Conservation (phyloP, 2,797 vertebrate species). For the Arrhamphus sclerolepis region DNA sequence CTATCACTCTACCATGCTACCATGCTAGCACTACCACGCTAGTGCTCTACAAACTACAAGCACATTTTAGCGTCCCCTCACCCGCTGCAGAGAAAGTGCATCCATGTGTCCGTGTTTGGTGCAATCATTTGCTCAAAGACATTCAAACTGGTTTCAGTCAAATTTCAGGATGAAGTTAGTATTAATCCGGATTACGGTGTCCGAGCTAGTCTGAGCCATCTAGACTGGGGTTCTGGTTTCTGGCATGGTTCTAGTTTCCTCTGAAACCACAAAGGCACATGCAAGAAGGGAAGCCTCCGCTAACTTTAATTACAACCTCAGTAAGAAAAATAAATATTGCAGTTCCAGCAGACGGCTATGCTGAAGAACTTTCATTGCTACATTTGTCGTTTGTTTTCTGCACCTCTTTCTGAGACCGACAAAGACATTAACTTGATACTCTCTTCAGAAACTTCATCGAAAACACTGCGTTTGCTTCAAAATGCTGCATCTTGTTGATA, state of each 20-base stretch:
- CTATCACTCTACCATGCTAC: too few relatives aligned
- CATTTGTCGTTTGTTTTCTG: slow-evolving; percentile 56
- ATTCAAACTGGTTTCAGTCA: slow-evolving; percentile 47
- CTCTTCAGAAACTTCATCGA: slow-evolving; percentile 23
- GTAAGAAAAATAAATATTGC: slow-evolving; percentile 44
- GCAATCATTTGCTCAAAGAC: slow-evolving; percentile 52
- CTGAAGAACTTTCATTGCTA: slow-evolving; percentile 66
- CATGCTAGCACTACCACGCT: too few relatives aligned
- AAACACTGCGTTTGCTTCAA: slow-evolving; percentile 25
- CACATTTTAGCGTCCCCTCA: slow-evolving; percentile 6
- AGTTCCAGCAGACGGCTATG: slow-evolving; percentile 19
- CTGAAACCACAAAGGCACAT: slow-evolving; percentile 73
- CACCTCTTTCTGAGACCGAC: slow-evolving; percentile 28
- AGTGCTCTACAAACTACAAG: slow-evolving; percentile 2
- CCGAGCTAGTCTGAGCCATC: too few relatives aligned
- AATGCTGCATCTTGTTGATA: slow-evolving; percentile 9
- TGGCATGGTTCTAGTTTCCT: neutral
- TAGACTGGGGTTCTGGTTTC: too few relatives aligned
- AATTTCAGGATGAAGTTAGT: slow-evolving; percentile 23
- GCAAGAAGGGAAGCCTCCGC: slow-evolving; percentile 57
- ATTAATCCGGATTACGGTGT: slow-evolving; percentile 2
- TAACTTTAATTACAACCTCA: slow-evolving; percentile 31
- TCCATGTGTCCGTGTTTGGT: slow-evolving; percentile 52
- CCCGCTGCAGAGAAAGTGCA: slow-evolving; percentile 55
- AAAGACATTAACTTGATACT: slow-evolving; percentile 22